Base-by-base conservation (phyloP, 2,113 vertebrate genomes). In the Procavia capensis region DNA sequence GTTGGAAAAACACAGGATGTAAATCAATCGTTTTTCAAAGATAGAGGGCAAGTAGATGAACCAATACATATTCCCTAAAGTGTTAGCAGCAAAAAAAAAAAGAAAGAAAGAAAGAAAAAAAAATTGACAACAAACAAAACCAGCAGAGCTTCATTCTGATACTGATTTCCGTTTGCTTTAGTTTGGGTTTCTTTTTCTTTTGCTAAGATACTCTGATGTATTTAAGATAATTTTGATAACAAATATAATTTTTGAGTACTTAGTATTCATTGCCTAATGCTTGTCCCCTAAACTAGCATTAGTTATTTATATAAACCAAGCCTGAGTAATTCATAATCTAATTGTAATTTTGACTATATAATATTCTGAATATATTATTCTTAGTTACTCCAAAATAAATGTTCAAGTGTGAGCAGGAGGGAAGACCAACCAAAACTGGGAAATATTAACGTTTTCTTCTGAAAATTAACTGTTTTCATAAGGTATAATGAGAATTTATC, bases 1-100 rank as follows among this genome's bases (percentile, higher is more conserved):
- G 96, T 6, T 91, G 89, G 84, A 45, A 89, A 93, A 96, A 95
- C 92, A 1, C 91, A 97, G 95, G 91, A 95, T 96, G 80, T 89
- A 97, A 96, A 98, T 98, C 96, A 98, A 81, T 97, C 41, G 64
- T 85, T 57, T 61, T 78, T 64, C 2, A 13, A 95, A 98, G 87
- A 87, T 31, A 57, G 43, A 91, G 88, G 82, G 50, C 45, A 96
- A 93, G 31, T 25, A 93, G 57, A 93, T 75, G 74, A 93, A 90
- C 68, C 50, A 54, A 29, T 87, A 93, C 11, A 45, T 75, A 94
- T 68, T 83, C 64, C 7, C 34, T 90, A 19, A 96, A 90, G 90
- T 39, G 41, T 96, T 94, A 54, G 31, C 5, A 82, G 11, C 20
- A 74, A 93, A 96, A 84, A 72, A 95, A 39, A 76, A 76, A n/a